Evolutionary conservation across 2,113 vertebrate species (phyloP).

Genomic region (Pseudorectes ferrugineus): DNA sequence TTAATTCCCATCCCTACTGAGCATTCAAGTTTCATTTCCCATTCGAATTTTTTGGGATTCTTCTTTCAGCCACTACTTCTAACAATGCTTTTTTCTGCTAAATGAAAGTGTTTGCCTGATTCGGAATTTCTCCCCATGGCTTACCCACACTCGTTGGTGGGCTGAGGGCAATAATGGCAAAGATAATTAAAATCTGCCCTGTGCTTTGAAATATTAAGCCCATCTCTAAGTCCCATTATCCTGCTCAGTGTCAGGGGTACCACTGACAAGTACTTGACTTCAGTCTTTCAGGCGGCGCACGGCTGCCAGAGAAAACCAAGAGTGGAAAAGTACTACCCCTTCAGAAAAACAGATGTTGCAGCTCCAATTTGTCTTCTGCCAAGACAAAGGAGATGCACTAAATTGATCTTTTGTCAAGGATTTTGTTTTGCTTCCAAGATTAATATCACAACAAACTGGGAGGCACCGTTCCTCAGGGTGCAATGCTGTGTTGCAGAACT

Average conservation of each 20-base stretch:
- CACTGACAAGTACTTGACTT: conserved; percentile 38
- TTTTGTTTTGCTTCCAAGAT: conserved; percentile 58
- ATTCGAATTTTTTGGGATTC: background rate
- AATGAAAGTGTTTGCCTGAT: background rate
- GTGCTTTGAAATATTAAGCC: conserved; percentile 31
- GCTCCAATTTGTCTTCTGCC: conserved; percentile 49
- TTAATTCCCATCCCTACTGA: conserved; percentile 48
- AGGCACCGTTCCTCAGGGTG: conserved; percentile 38
- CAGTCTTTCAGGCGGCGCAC: background rate
- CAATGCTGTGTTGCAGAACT: background rate
- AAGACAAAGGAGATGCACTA: conserved; percentile 61
- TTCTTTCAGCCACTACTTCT: conserved; percentile 15
- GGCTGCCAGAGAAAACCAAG: conserved; percentile 52
- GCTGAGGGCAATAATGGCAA: background rate
- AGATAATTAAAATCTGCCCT: conserved; percentile 43
- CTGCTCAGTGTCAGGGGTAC: conserved; percentile 49
- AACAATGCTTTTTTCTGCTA: background rate
- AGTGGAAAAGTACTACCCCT: conserved; percentile 53
- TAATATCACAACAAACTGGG: conserved; percentile 55
- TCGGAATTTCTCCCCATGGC: background rate
- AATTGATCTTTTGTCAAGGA: conserved; percentile 53
- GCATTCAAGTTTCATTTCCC: conserved; percentile 59
- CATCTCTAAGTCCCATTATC: background rate
- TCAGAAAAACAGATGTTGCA: conserved; percentile 58
- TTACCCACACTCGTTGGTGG: background rate